Base-by-base conservation (phyloP, 2,113 vertebrate species). In the Leptosomus discolor region DNA sequence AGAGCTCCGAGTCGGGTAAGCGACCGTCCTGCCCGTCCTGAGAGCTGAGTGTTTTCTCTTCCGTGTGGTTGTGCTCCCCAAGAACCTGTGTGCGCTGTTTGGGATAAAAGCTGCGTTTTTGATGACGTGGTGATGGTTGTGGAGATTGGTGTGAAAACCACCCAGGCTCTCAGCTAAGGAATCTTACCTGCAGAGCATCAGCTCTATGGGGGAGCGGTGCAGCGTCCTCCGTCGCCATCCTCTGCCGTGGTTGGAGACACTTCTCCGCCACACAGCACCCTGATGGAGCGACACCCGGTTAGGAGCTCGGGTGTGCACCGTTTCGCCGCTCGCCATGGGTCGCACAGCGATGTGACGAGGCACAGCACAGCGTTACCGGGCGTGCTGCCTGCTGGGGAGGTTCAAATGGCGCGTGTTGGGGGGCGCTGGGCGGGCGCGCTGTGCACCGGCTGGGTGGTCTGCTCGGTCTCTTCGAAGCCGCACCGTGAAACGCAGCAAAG, bases 1-100 rank as follows among this genome's bases (percentile, higher is more conserved):
- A 98, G 24, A 75, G 92, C 23, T 23, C 95, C 2, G 73, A 96
- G 8, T 41, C 96, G 6, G 98, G 99, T 99, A 88, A 99, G 99
- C 64, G 60, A 12, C 63, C 20, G 39, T 36, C 5, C 48, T 19
- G 20, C 58, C 15, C 10, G 0, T n/a, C 46, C 51, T 30, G 39
- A 5, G 4, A 13, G 9, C 13, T 3, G 12, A 5, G 1, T 0
- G 3, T 2, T 34, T 36, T 24, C 9, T 39, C 17, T 41, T 27
- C 3, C 3, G 18, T 5, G 30, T 6, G 61, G 14, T 23, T 24
- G 1, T 2, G 15, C 34, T 58, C 20, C 39, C 15, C 30, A 3
- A 5, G 50, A 36, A 29, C 27, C 19, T 30, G 26, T 4, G 24
- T 5, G n/a, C 1, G 8, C 15, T 16, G 15, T 17, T 9, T 5